Evolutionary conservation across 1,140 invertebrate species (phyloP), one percentile per base, ranked within the genome.

Genomic region (Asobara japonica): DNA sequence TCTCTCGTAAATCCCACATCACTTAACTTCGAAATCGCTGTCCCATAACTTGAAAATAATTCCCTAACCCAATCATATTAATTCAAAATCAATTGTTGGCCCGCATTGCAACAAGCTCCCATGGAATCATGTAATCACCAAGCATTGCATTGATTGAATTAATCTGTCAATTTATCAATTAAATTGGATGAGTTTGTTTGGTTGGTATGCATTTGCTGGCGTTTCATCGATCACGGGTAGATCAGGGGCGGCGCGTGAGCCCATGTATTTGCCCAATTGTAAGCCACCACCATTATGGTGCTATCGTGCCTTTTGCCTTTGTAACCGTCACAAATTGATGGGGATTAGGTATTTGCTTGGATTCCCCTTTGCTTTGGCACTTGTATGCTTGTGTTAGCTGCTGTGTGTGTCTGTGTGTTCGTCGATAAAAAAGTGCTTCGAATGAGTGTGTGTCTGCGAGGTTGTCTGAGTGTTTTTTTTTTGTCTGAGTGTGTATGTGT

Each of bases 151-250:
- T 85, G 84, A 87, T 87, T 83, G 79, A 84, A 87, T 87, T 86
- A 87, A 86, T 86, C 83, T 80, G 81, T 82, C 86, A 86, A 86
- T 86, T 87, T 87, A 77, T 75, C 85, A 87, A 86, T 87, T 86
- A 86, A 80, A 84, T 30, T 81, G 84, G 82, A 86, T 85, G 82
- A 84, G 81, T 86, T 87, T 86, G 85, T 86, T 87, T 84, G 86
- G 82, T 81, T 78, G 80, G 8, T 7, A 16, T 31, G 22, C 76
- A 71, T 73, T 74, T 76, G 73, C 69, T 78, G 65, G 72, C 69
- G 70, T 76, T 81, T 81, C 78, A 83, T 83, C 80, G 82, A 84
- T 83, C 82, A 77, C 77, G 75, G 80, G 45, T 76, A 77, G 78
- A 81, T 82, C 77, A 69, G 70, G 31, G 31, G 71, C 71, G 62